A percentile compares a stretch with the other conserved stretches of the same genome.
Conservation (phyloP, 1,140 invertebrate genomes). For the Battus philenor region DNA sequence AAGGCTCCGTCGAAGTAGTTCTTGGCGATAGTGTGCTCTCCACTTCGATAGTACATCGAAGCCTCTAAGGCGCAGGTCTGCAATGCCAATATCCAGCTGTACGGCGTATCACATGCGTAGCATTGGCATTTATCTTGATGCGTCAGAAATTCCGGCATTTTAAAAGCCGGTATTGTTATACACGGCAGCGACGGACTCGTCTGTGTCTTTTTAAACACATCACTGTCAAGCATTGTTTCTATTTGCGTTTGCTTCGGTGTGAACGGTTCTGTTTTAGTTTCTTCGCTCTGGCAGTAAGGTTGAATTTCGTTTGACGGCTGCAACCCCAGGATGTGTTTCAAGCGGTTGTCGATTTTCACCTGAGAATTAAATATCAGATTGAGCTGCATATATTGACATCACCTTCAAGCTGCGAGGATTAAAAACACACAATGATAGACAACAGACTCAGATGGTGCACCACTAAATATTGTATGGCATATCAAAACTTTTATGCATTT, state of each 20-base stretch:
- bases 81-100: slow-evolving; percentile 27
- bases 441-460: too few species aligned
- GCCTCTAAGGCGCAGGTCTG: slow-evolving; percentile 36
- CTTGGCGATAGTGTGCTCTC: slow-evolving; percentile 39
- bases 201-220: slow-evolving; percentile 24
- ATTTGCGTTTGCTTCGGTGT: slow-evolving; percentile 31
- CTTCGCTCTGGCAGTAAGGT: slow-evolving; percentile 3
- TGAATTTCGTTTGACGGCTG: slow-evolving; percentile 27
- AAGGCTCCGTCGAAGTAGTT: slow-evolving; percentile 48
- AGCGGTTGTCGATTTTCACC: slow-evolving; percentile 47
- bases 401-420: too few species aligned
- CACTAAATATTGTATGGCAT: too few species aligned
- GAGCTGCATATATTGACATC: slow-evolving; percentile 17
- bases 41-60: slow-evolving; percentile 39
- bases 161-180: slow-evolving; percentile 25
- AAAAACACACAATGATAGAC: too few species aligned
- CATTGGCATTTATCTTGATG: slow-evolving; percentile 36
- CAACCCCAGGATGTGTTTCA: slow-evolving; percentile 49
- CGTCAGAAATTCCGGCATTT: slow-evolving; percentile 32
- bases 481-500: too few species aligned
- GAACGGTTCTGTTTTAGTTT: slow-evolving; percentile 20
- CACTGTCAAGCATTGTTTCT: slow-evolving; percentile 41
- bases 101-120: slow-evolving; percentile 32
- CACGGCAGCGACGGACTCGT: slow-evolving; percentile 29
- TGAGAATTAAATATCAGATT: slow-evolving; percentile 22